Evolutionary conservation across 2,888 invertebrate genomes (phyloP), one percentile per base, ranked within the genome.

Genomic region (Ornithoptera alexandrae): DNA sequence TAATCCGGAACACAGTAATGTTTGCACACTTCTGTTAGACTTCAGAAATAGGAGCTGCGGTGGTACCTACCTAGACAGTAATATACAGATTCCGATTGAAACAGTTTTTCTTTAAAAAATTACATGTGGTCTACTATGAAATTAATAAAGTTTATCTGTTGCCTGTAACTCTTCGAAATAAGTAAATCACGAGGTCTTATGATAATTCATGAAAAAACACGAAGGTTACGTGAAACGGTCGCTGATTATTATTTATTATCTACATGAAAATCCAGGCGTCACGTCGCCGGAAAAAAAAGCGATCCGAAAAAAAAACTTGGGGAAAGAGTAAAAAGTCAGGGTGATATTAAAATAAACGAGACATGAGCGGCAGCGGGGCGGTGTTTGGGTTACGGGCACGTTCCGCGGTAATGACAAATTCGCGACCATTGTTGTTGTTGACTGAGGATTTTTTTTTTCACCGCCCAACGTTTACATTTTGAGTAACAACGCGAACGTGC

Each of bases 311-410:
- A 81, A 75, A 74, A 77, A 76, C 75, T 70, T 78, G 79, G 84
- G 79, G 85, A 87, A 86, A 83, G 73, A 81, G 81, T 83, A 87
- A 90, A 90, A 88, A 89, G 85, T 81, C 81, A 77, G 84, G 82
- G 85, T 86, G 83, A 89, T 86, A 87, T 88, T 88, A 86, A 86
- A 85, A 87, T 86, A 83, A 86, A 83, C 84, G 82, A 82, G 84
- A 86, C 81, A 87, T 80, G 81, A 82, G 82, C 82, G 81, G 78
- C 78, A 65, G 75, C 73, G 74, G 78, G 77, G 75, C 79, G 78
- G 75, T 87, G 87, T 86, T 87, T 87, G 84, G 84, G 81, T 78
- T 84, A 78, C 79, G 84, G 89, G 89, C 92, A 92, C 92, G 92
- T 91, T 82, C 82, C 73, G 72, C 78, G 76, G 84, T 89, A 89